Conservation (phyloP, 2,888 invertebrate species). For the Noctua janthina region DNA sequence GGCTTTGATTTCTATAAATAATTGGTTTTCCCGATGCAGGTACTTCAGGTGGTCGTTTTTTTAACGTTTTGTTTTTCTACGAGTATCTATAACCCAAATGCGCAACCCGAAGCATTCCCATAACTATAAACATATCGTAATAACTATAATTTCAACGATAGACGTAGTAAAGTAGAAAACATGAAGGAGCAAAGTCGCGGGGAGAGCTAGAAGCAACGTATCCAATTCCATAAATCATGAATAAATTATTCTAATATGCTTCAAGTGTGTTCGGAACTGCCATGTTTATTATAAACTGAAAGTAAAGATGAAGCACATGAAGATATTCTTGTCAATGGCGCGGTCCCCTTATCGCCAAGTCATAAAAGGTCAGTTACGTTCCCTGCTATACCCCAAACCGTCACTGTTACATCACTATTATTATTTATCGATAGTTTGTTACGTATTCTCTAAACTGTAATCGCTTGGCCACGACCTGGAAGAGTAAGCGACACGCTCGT, state of each 20-base stretch:
- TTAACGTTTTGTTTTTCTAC: background rate
- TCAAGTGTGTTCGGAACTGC: constrained; percentile 2
- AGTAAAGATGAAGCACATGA: constrained; percentile 35
- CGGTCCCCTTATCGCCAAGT: constrained; percentile 50
- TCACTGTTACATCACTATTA: constrained; percentile 60
- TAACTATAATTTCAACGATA: background rate
- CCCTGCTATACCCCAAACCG: constrained; percentile 46
- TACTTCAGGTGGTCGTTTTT: background rate
- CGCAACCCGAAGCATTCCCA: background rate
- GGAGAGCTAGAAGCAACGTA: background rate
- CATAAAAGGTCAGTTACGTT: constrained; percentile 66
- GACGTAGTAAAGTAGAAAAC: background rate
- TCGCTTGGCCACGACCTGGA: background rate
- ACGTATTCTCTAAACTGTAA: constrained; percentile 31
- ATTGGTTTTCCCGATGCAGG: no score
- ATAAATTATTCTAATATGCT: constrained; percentile 31
- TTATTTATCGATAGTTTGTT: constrained; percentile 25
- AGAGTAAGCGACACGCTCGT: background rate
- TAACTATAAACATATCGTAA: background rate
- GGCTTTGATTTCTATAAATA: background rate
- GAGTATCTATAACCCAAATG: background rate
- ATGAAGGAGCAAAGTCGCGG: background rate
- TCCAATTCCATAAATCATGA: constrained; percentile 4
- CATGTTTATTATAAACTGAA: constrained; percentile 24
- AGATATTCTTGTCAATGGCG: constrained; percentile 27